Conservation (phyloP, 2,797 vertebrate species). For the Acanthis flammea region DNA sequence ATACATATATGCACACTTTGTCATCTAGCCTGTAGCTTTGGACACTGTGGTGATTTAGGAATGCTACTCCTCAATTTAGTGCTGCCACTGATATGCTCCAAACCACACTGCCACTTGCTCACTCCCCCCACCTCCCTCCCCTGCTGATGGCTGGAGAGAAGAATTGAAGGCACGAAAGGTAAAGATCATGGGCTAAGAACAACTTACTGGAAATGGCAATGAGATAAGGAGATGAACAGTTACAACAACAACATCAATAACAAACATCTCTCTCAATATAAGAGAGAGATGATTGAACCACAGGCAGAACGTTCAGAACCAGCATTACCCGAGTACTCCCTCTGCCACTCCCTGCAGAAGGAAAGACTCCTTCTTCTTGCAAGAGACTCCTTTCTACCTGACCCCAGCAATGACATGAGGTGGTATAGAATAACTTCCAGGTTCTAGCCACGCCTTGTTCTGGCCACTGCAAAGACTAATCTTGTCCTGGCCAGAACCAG, state of each 20-base stretch:
- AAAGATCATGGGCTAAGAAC: not conserved
- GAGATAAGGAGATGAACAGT: not conserved
- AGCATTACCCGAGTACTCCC: rapidly evolving
- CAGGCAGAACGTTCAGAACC: not conserved
- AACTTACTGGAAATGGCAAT: not conserved
- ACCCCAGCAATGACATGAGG: not conserved
- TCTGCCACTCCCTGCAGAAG: not conserved
- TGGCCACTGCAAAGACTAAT: not conserved
- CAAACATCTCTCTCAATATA: not conserved
- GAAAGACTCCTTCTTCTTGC: not conserved
- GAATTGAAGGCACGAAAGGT: not conserved
- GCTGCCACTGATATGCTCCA: not conserved
- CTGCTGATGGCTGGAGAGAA: not conserved
- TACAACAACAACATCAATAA: not conserved
- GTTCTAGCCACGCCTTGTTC: rapidly evolving
- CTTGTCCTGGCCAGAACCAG: not conserved
- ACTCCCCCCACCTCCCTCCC: not conserved
- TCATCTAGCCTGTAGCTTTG: not conserved
- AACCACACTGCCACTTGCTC: not conserved
- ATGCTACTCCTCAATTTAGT: not conserved
- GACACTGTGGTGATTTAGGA: not conserved
- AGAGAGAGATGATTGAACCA: not conserved
- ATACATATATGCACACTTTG: not conserved
- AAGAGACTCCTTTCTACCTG: not conserved
- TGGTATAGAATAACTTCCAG: not conserved